A percentile compares a stretch with the other conserved stretches of the same genome.
phyloP scores from a whole-genome alignment of 1,140 invertebrate species.

The Whitmania pigra region DNA sequence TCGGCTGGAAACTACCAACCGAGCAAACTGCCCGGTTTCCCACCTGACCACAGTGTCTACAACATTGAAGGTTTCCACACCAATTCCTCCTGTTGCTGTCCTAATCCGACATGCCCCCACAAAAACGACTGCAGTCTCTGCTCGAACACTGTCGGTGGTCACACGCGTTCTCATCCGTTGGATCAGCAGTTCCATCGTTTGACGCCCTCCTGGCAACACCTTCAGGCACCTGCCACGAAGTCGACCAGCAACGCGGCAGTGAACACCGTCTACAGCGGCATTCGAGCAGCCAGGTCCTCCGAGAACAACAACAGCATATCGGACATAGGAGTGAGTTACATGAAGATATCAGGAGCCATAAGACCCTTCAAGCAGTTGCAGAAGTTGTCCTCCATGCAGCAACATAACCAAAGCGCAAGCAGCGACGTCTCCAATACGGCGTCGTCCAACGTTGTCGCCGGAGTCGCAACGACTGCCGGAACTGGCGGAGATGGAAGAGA shows the following conservation, averaged over 20 bases:
- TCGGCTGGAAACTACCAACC: slow-evolving; percentile 5
- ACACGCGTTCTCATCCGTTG: not conserved
- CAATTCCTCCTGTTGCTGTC: not conserved
- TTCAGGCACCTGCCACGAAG: not conserved
- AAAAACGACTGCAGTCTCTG: not conserved
- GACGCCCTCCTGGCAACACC: slow-evolving; percentile 15
- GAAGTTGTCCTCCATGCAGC: slow-evolving; percentile 76
- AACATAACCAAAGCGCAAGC: slow-evolving; percentile 66
- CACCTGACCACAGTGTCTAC: not conserved
- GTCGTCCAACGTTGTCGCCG: slow-evolving; percentile 22
- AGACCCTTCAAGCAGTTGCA: slow-evolving; percentile 90
- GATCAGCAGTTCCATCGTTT: slow-evolving; percentile 23
- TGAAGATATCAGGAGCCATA: slow-evolving; percentile 89
- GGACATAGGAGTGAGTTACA: slow-evolving; percentile 87
- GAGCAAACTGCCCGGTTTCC: not conserved
- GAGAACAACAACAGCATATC: slow-evolving; percentile 30
- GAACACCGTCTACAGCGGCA: slow-evolving; percentile 6
- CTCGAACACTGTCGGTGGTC: not conserved
- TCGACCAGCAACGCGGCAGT: not conserved
- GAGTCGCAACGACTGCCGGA: slow-evolving; percentile 19
- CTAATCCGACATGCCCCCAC: not conserved
- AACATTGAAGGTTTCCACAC: not conserved
- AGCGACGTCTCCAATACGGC: slow-evolving; percentile 26
- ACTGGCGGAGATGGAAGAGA: not conserved
- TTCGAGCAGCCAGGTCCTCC: not conserved